Conservation (phyloP, 2,888 invertebrate genomes). For the Troides helena region DNA sequence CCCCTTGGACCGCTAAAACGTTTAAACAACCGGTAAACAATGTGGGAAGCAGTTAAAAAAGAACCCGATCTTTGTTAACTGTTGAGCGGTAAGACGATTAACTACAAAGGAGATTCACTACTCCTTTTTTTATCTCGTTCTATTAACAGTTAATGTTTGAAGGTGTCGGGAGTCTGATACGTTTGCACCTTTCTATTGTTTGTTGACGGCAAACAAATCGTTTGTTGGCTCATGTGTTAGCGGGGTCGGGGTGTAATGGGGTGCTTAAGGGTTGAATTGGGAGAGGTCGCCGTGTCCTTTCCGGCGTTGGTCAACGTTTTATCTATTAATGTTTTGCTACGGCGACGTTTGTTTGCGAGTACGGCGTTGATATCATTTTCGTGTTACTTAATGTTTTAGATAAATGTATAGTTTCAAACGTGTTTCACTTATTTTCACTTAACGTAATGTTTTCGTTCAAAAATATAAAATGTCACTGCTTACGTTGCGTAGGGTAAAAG, state of each 20-base stretch:
- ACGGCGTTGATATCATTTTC: no score
- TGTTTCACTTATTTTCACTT: no score
- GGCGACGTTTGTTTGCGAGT: no score
- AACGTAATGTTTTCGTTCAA: no score
- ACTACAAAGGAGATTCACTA: constrained; percentile 59
- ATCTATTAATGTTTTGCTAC: constrained; percentile 42
- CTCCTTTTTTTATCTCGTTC: constrained; percentile 49
- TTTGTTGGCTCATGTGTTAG: constrained; percentile 55
- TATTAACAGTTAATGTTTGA: constrained; percentile 66
- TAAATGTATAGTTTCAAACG: no score
- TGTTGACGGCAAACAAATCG: constrained; percentile 78
- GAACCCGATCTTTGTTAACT: constrained; percentile 56
- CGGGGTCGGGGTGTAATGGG: constrained; percentile 64
- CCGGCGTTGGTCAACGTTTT: constrained; percentile 62
- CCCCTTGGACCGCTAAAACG: constrained; percentile 67
- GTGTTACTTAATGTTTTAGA: no score
- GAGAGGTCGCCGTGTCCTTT: constrained; percentile 68
- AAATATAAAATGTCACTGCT: no score
- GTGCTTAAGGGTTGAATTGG: constrained; percentile 71
- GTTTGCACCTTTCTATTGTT: constrained; percentile 74
- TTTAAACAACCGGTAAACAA: constrained; percentile 58
- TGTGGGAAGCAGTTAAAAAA: constrained; percentile 44
- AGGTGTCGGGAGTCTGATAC: constrained; percentile 45
- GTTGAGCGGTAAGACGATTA: constrained; percentile 74
- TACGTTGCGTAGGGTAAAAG: no score